These are phyloP conservation scores for Dendrocincla tyrannina DNA, from an alignment of 2,797 vertebrate genomes.

Conservation along the genomic window DNA sequence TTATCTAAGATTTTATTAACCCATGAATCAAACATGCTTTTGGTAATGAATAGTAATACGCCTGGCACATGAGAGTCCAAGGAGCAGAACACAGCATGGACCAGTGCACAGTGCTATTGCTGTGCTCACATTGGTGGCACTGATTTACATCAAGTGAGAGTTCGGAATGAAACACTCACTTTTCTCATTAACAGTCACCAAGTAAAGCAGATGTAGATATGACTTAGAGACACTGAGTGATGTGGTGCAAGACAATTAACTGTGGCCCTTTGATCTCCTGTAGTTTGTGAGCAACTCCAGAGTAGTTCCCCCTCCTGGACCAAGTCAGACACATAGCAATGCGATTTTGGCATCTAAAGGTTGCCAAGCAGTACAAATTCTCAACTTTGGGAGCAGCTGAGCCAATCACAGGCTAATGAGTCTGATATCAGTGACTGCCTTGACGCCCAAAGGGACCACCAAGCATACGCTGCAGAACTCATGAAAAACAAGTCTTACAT, in stretches of 20 bases:
- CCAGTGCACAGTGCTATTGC: background rate
- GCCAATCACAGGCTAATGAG: background rate
- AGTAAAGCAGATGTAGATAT: background rate
- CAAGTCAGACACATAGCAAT: background rate
- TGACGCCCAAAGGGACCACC: background rate
- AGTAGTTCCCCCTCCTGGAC: background rate
- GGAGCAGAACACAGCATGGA: background rate
- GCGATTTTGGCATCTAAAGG: background rate
- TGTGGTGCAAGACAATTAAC: background rate
- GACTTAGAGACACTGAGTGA: background rate
- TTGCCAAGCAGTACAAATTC: background rate
- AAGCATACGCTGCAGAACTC: background rate
- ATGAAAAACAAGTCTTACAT: background rate
- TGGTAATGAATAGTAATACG: background rate
- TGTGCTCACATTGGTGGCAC: background rate
- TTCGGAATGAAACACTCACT: background rate
- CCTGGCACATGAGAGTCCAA: background rate
- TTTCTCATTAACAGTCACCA: background rate
- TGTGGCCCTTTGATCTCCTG: background rate
- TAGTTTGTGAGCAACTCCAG: background rate
- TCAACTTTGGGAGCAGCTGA: background rate
- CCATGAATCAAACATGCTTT: constrained; percentile 42
- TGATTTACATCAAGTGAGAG: background rate
- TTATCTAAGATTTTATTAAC: background rate
- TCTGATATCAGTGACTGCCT: background rate